Conservation (phyloP, 2,888 invertebrate genomes). For the Stictocephala bisonia region DNA sequence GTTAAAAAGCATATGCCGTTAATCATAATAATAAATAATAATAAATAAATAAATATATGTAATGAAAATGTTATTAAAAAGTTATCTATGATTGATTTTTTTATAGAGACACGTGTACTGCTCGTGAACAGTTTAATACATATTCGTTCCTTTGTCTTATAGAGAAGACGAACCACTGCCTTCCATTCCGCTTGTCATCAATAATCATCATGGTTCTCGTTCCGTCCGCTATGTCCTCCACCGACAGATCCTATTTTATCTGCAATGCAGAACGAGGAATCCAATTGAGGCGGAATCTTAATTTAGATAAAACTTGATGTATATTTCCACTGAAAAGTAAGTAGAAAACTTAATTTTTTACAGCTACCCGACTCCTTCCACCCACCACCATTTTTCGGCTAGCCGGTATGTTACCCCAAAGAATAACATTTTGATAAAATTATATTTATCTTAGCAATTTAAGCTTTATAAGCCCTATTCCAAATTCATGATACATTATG, state of each 20-base stretch:
- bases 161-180: not conserved
- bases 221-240: constrained; percentile 57
- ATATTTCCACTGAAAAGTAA: constrained; percentile 68
- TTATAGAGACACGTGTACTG: too few relatives aligned
- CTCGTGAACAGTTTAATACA: constrained; percentile 20
- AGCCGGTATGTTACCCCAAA: constrained; percentile 38
- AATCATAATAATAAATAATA: too few relatives aligned
- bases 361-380: constrained; percentile 11
- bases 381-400: constrained; percentile 18
- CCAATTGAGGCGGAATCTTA: constrained; percentile 52
- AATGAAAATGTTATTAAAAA: too few relatives aligned
- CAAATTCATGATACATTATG: too few relatives aligned
- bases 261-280: constrained; percentile 53
- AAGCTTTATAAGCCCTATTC: too few relatives aligned
- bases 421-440: constrained; percentile 2
- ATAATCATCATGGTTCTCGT: constrained; percentile 56
- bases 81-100: too few relatives aligned
- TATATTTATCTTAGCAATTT: too few relatives aligned
- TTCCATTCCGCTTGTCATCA: constrained; percentile 38
- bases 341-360: constrained; percentile 37
- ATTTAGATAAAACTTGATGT: constrained; percentile 63
- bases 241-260: constrained; percentile 56
- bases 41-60: too few relatives aligned
- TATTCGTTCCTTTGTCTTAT: constrained; percentile 6
- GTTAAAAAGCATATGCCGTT: too few relatives aligned